Percentiles rank a stretch among this genome's conserved stretches.
Conservation (phyloP, 2,888 invertebrate genomes). For the Epiblema foenella region DNA sequence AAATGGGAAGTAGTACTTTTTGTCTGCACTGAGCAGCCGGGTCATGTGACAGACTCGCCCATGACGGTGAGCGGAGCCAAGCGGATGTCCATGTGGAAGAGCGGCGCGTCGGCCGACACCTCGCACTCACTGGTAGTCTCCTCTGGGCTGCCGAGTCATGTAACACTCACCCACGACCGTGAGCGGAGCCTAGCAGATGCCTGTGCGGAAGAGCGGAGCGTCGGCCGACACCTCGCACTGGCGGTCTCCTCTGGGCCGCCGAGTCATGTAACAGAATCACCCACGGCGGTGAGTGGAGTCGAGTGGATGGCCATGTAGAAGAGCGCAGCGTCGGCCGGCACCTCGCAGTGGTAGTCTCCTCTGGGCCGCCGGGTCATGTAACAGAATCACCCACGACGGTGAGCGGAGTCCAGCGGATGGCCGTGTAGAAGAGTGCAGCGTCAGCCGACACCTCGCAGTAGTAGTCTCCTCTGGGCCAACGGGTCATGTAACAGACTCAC, state of each 20-base stretch:
- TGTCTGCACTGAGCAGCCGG: too few relatives aligned
- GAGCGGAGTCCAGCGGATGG: slow-evolving; percentile 85
- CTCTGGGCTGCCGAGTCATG: slow-evolving; percentile 86
- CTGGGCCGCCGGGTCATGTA: slow-evolving; percentile 86
- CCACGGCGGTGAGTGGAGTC: slow-evolving; percentile 87
- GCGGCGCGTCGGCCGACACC: slow-evolving; percentile 89
- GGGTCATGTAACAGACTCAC: slow-evolving; percentile 76
- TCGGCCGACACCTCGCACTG: slow-evolving; percentile 92
- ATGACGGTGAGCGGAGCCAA: slow-evolving; percentile 87
- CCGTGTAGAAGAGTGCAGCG: slow-evolving; percentile 88
- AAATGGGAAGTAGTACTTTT: too few relatives aligned
- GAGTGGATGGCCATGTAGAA: slow-evolving; percentile 88
- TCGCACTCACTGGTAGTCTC: slow-evolving; percentile 90
- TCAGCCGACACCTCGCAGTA: slow-evolving; percentile 91
- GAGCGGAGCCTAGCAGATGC: slow-evolving; percentile 85
- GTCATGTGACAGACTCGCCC: too few relatives aligned
- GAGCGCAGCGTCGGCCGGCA: slow-evolving; percentile 88
- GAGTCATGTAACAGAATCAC: too few relatives aligned
- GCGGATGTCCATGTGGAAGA: slow-evolving; percentile 88
- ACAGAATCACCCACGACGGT: slow-evolving; percentile 79
- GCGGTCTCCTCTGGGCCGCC: slow-evolving; percentile 87
- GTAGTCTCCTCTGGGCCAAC: slow-evolving; percentile 87
- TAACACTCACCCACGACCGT: too few relatives aligned
- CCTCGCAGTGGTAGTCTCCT: slow-evolving; percentile 89
- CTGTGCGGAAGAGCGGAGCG: slow-evolving; percentile 89